These are phyloP conservation scores for Graptemys geographica DNA, from an alignment of 2,797 vertebrate species.

Conservation along the genomic window DNA sequence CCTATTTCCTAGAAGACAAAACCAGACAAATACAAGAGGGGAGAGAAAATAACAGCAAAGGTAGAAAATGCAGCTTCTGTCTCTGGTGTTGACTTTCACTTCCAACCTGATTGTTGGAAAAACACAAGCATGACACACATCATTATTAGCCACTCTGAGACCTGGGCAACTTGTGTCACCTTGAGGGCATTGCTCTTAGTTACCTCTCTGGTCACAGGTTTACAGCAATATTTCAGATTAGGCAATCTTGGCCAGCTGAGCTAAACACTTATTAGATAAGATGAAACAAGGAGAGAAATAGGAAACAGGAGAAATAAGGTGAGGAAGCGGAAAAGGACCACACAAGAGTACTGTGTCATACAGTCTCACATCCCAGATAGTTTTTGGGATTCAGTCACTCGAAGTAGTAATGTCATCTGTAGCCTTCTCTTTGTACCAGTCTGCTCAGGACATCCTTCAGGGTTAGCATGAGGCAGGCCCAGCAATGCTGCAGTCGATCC, in stretches of 20 bases:
- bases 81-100: background rate
- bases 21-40: too few species aligned
- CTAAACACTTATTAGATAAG: background rate
- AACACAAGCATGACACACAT: background rate
- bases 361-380: background rate
- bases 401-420: background rate
- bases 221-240: background rate
- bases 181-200: background rate
- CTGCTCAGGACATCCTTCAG: background rate
- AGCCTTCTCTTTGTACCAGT: background rate
- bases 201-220: background rate
- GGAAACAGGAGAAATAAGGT: background rate
- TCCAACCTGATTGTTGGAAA: background rate
- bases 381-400: background rate
- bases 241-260: background rate
- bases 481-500: background rate
- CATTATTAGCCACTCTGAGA: background rate
- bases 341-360: background rate
- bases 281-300: background rate
- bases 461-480: background rate
- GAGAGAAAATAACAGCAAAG: too few species aligned
- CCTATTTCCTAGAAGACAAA: too few species aligned
- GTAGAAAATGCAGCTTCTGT: background rate
- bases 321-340: background rate
- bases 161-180: background rate